Evolutionary conservation across 2,797 vertebrate genomes (phyloP), one percentile per base, ranked within the genome.

Genomic region (Cheracebus regulus): DNA sequence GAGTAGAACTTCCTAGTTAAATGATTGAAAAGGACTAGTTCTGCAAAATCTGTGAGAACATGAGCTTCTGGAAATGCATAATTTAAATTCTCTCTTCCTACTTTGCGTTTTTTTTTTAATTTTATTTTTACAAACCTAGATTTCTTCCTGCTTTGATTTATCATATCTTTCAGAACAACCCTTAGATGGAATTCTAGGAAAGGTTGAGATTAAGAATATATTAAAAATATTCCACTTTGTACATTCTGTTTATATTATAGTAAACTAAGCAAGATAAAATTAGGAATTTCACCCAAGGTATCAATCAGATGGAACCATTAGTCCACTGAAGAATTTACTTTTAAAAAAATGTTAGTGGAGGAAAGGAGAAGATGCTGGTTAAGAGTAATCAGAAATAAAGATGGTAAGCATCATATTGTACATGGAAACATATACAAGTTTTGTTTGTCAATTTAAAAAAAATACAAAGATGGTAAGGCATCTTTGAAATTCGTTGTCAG

Each of bases 291-390:
- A 90, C 46, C n/a, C 3, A 48, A 46, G 22, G 6, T 91, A 50
- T 75, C 41, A 85, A 67, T 67, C 33, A n/a, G 52, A 44, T 88
- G 55, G 26, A 90, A 82, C 10, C 15, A 61, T 52, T 95, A 84
- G 48, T 52, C 5, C 24, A 55, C 55, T 90, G 61, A 86, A 72
- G 46, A 87, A 83, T 90, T 90, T 86, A 93, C 50, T 90, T 96
- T 19, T 96, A 13, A 61, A 83, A 73, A 50, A 80, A 44, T 55
- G 4, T 50, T 89, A 64, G 22, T 64, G 67, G 81, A 64, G 7
- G 58, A 10, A 93, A 50, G 44, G 46, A 75, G 36, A 75, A 50
- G 14, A 4, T 83, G 26, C 48, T 72, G 26, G 14, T 72, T 92
- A 75, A 88, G 30, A 64, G 5, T 72, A 87, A 73, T 78, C 75